These are phyloP conservation scores for Geophilus truncorum DNA, from an alignment of 2,888 invertebrate genomes.

Conservation along the genomic window DNA sequence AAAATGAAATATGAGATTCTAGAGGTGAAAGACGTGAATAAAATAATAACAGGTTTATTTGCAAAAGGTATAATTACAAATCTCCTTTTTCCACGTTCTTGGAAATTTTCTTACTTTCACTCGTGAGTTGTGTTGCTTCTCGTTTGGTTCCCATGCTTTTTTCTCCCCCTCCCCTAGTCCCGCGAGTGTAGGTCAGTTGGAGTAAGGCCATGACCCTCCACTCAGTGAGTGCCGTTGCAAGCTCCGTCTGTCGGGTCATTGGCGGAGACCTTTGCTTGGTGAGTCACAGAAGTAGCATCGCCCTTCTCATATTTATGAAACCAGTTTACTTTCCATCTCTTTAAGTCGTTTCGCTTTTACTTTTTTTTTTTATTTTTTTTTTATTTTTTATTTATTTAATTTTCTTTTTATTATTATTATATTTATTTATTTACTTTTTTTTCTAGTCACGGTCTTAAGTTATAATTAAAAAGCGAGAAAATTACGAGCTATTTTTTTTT, in stretches of 20 bases:
- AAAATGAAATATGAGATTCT: neutral
- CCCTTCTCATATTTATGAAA: conserved; percentile 4
- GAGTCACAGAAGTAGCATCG: neutral
- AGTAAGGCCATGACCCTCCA: conserved; percentile 14
- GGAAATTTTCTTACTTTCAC: neutral
- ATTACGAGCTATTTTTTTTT: neutral
- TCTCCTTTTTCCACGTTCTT: neutral
- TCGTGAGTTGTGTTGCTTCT: neutral
- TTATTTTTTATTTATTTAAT: no score
- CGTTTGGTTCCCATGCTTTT: neutral
- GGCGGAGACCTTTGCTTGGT: conserved; percentile 1
- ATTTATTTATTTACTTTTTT: neutral
- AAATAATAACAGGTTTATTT: neutral
- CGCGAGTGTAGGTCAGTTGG: conserved; percentile 14
- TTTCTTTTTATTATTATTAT: no score
- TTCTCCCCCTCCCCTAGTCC: neutral
- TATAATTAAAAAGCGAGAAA: neutral
- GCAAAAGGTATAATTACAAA: neutral
- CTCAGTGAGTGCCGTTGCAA: conserved; percentile 10
- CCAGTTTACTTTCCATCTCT: conserved; percentile 12
- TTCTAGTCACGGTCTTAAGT: neutral
- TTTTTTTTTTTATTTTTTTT: no score
- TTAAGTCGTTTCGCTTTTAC: neutral
- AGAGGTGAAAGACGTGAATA: neutral
- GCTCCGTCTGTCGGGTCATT: conserved; percentile 10